These are phyloP conservation scores for Notothenia rossii DNA, from an alignment of 2,113 vertebrate genomes.

Conservation along the genomic window DNA sequence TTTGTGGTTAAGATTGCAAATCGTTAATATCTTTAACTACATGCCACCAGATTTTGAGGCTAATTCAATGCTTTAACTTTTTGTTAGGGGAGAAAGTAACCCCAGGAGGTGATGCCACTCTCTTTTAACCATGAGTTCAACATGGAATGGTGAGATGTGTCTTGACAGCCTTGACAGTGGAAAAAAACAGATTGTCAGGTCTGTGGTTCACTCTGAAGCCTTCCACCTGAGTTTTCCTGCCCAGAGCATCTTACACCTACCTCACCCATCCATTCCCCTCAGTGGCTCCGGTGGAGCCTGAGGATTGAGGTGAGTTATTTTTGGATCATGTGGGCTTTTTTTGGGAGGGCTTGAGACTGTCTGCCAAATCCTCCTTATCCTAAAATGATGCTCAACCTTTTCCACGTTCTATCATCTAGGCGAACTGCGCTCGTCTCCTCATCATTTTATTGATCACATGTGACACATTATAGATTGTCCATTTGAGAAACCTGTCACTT, in stretches of 20 bases:
- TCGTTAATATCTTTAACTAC: neutral
- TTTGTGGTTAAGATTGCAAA: neutral
- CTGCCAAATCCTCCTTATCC: neutral
- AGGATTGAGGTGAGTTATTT: constrained; percentile 53
- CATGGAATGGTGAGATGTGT: constrained; percentile 47
- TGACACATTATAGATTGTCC: constrained; percentile 35
- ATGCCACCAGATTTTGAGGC: neutral
- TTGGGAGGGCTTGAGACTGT: neutral
- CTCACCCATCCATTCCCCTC: constrained; percentile 46
- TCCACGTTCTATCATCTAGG: neutral
- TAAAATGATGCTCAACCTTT: constrained; percentile 11
- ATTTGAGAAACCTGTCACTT: constrained; percentile 40
- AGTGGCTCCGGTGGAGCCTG: constrained; percentile 28
- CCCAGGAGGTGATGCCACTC: constrained; percentile 24
- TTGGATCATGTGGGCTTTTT: constrained; percentile 14
- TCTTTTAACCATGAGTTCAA: constrained; percentile 30
- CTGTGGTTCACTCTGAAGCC: constrained; percentile 2
- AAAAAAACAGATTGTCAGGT: constrained; percentile 28
- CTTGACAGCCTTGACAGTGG: constrained; percentile 36
- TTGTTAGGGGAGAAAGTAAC: constrained; percentile 1
- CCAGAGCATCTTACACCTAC: constrained; percentile 49
- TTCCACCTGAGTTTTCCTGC: constrained; percentile 55
- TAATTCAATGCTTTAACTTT: constrained; percentile 7
- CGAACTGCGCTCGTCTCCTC: constrained; percentile 9
- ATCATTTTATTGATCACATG: constrained; percentile 43